phyloP scores from a whole-genome alignment of 2,888 invertebrate species.

The Catocala nupta region DNA sequence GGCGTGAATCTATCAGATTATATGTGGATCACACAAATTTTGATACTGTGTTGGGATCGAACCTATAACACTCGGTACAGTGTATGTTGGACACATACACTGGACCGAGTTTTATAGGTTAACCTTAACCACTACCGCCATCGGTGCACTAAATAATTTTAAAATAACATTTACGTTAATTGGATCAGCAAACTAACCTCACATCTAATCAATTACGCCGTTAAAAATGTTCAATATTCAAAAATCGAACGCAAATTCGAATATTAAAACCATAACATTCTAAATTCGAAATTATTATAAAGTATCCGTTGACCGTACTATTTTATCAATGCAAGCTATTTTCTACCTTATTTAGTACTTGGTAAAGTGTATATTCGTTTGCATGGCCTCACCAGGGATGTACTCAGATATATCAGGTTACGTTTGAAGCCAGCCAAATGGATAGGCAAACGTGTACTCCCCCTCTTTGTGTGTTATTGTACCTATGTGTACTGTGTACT shows the following conservation, averaged over 20 bases:
- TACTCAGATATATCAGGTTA: constrained; percentile 66
- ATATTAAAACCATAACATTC: constrained; percentile 47
- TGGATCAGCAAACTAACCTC: neutral
- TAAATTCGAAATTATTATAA: constrained; percentile 51
- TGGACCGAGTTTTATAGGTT: too few relatives aligned
- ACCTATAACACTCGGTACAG: too few relatives aligned
- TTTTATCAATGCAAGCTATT: constrained; percentile 15
- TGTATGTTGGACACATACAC: too few relatives aligned
- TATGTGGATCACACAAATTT: too few relatives aligned
- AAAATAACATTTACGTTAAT: too few relatives aligned
- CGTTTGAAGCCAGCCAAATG: constrained; percentile 75
- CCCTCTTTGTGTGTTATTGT: constrained; percentile 52
- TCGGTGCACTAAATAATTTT: too few relatives aligned
- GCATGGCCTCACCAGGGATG: constrained; percentile 48
- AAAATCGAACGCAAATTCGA: constrained; percentile 42
- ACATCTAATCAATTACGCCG: too few relatives aligned
- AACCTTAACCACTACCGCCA: too few relatives aligned
- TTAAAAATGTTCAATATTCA: neutral
- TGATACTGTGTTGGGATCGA: too few relatives aligned
- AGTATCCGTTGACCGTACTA: constrained; percentile 47
- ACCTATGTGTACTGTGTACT: constrained; percentile 34
- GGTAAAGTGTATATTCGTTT: constrained; percentile 33
- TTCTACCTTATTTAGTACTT: neutral
- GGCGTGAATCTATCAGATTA: too few relatives aligned
- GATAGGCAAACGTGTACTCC: constrained; percentile 71